Conservation (phyloP, 2,888 invertebrate species). For the Ochropleura plecta region DNA sequence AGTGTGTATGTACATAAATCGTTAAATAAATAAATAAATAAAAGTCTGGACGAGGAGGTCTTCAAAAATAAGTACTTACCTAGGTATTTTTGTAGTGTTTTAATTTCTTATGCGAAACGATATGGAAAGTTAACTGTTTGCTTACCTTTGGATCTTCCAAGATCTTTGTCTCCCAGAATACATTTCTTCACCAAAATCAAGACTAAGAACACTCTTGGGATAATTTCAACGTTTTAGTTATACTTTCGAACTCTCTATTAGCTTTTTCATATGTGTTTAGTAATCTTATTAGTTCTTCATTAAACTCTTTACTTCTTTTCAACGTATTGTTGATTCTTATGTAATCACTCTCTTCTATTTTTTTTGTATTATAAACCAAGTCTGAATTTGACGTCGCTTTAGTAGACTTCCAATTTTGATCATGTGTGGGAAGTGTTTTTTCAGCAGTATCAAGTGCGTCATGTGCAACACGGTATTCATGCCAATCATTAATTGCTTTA, state of each 20-base stretch:
- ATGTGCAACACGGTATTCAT: constrained; percentile 9
- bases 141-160: constrained; percentile 13
- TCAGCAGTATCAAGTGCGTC: constrained; percentile 12
- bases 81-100: too few relatives aligned
- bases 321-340: constrained; percentile 70
- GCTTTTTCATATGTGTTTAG: constrained; percentile 78
- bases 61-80: background rate
- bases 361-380: constrained; percentile 4
- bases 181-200: constrained; percentile 18
- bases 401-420: constrained; percentile 5
- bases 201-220: constrained; percentile 48
- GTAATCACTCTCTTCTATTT: constrained; percentile 58
- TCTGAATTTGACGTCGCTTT: constrained; percentile 8
- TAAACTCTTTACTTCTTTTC: constrained; percentile 72
- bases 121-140: background rate
- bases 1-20: too few relatives aligned
- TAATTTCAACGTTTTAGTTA: constrained; percentile 68
- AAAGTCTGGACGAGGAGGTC: background rate
- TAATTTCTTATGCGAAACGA: too few relatives aligned
- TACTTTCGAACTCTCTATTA: constrained; percentile 75
- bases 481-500: constrained; percentile 11
- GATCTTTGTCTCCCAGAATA: constrained; percentile 2
- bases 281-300: constrained; percentile 69
- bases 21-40: too few relatives aligned
- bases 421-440: background rate